Evolutionary conservation across 2,888 invertebrate species (phyloP), one percentile per base, ranked within the genome.

Genomic region (Brachylomia viminalis): DNA sequence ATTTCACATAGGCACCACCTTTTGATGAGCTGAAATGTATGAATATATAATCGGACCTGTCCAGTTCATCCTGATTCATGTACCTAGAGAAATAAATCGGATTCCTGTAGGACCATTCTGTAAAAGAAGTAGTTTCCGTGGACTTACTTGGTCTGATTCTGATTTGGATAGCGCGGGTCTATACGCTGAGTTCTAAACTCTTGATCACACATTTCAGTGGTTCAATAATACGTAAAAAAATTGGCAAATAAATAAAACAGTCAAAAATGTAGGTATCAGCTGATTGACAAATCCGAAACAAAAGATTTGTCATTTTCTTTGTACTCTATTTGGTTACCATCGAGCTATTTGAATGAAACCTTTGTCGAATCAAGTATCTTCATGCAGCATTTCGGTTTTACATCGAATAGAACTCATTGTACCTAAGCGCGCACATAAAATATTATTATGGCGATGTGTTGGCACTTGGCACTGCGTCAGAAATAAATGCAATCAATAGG

Each of bases 101-200:
- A 52, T 52, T 23, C 30, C 30, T 49, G 8, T 30, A 23, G 5
- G 11, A 27, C 27, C 20, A 20, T 52, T 30, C 10, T 38, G 10
- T 56, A n/a, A 54, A 45, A 42, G 17, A 11, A 30, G 2, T 65
- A 30, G 11, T 27, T 45, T 6, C 23, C 45, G 10, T 49, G 23
- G 27, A 38, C 80, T 77, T 61, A 95, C 96, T 82, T 93, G 5
- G 96, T 96, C 83, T 96, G 96, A 87, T 96, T 96, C 86, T 80
- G 80, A 87, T 93, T 93, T 13, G 96, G 96, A 82, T 95, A 96
- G 4, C 96, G 92, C 8, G 96, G 96, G 84, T 96, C 96, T 2
- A 95, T 91, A 17, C 96, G 94, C 65, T 92, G 86, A 10, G 96
- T 96, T 83, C 93, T 92, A 80, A 96, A 96, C 85, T 95, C 95